A percentile compares a stretch with the other conserved stretches of the same genome.
Conservation (phyloP, 2,888 invertebrate genomes). For the Podabrus alpinus region DNA sequence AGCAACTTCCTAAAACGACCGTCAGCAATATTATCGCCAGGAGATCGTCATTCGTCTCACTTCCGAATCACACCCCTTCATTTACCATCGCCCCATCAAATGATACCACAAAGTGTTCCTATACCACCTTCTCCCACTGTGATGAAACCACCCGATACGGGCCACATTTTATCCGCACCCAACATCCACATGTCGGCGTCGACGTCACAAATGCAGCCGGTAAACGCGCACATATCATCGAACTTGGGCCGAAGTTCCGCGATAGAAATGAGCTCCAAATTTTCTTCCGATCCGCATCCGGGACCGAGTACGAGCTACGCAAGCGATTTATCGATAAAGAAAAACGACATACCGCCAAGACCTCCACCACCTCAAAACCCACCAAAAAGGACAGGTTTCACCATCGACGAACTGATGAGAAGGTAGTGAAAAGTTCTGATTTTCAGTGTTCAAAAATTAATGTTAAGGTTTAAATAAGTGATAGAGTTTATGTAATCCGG, state of each 20-base stretch:
- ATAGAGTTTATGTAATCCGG: background rate
- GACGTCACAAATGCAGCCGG: conserved; percentile 1
- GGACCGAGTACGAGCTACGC: conserved; percentile 38
- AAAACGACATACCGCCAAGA: conserved; percentile 52
- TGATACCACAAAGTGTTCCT: conserved; percentile 40
- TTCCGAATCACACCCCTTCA: conserved; percentile 46
- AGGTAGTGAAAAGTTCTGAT: conserved; percentile 59
- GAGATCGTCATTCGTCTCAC: conserved; percentile 47
- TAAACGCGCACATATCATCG: conserved; percentile 19
- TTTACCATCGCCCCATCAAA: conserved; percentile 30
- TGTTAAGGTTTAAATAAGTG: background rate
- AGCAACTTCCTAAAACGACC: conserved; percentile 63
- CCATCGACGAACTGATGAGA: conserved; percentile 90
- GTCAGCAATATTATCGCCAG: conserved; percentile 48
- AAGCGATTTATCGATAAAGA: conserved; percentile 55
- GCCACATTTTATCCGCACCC: background rate
- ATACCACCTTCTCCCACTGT: conserved; percentile 40
- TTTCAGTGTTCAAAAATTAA: background rate
- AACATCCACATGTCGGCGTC: background rate
- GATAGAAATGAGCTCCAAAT: background rate
- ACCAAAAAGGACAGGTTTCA: conserved; percentile 79
- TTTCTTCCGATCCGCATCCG: conserved; percentile 1
- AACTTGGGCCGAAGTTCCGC: conserved; percentile 1
- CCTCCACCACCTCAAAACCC: conserved; percentile 65
- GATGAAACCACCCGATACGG: conserved; percentile 52